Conservation (phyloP, 2,888 invertebrate genomes). For the Euplexia lucipara region DNA sequence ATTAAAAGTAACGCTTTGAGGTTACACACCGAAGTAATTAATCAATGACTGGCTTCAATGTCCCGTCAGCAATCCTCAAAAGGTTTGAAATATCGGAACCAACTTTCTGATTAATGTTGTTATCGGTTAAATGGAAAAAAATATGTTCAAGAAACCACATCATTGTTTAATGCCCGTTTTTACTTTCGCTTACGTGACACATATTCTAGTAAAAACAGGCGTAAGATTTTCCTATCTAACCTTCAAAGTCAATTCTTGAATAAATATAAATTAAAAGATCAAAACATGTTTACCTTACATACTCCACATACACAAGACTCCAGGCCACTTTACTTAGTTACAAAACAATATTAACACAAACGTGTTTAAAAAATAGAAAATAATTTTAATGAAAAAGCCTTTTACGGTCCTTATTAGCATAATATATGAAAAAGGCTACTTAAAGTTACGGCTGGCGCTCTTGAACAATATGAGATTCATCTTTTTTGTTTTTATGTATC, state of each 20-base stretch:
- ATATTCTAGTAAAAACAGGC: too few species aligned
- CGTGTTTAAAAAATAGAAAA: conserved; percentile 32
- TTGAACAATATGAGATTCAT: conserved; percentile 45
- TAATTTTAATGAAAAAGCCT: conserved; percentile 46
- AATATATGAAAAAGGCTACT: conserved; percentile 51
- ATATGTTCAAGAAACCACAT: too few species aligned
- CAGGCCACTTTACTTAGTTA: conserved; percentile 24
- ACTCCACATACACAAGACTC: conserved; percentile 1
- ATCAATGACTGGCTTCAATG: conserved; percentile 32
- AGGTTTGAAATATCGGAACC: conserved; percentile 13
- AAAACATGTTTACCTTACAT: conserved; percentile 27
- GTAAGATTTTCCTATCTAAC: background rate
- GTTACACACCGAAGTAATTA: conserved; percentile 35
- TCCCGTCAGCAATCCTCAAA: conserved; percentile 1
- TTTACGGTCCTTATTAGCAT: conserved; percentile 49
- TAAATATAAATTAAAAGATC: conserved; percentile 4
- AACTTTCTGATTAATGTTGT: too few species aligned
- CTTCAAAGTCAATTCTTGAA: background rate
- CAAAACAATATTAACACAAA: conserved; percentile 30
- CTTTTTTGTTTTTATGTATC: conserved; percentile 52
- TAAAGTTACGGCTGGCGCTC: conserved; percentile 52
- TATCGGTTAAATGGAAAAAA: background rate
- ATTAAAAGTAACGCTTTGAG: conserved; percentile 51
- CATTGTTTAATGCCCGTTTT: too few species aligned
- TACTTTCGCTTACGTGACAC: too few species aligned